Conservation (phyloP, 2,888 invertebrate genomes). For the Cephus sareptanus region DNA sequence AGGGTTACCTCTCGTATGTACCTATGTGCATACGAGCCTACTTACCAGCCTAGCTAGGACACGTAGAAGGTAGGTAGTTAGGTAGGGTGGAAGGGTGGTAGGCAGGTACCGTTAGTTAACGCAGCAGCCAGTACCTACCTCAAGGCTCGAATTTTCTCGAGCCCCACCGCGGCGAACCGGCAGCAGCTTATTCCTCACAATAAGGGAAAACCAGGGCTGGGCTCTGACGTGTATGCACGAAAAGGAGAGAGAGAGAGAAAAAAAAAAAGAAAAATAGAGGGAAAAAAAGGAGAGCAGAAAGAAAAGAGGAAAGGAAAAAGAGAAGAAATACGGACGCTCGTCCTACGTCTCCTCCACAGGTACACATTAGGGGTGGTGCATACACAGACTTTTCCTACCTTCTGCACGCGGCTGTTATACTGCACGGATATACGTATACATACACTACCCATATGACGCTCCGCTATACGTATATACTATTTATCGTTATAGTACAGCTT, state of each 20-base stretch:
- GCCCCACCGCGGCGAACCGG: constrained; percentile 13
- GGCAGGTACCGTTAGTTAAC: background rate
- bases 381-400: no score
- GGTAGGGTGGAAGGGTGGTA: background rate
- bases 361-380: no score
- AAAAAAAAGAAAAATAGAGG: constrained; percentile 3
- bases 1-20: background rate
- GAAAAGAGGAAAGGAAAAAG: constrained; percentile 9
- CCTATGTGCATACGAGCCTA: background rate
- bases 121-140: constrained; percentile 30
- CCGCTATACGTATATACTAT: no score
- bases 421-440: no score
- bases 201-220: constrained; percentile 41
- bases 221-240: no score
- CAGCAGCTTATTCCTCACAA: constrained; percentile 53
- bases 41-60: background rate
- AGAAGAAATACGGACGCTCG: constrained; percentile 16
- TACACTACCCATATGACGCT: no score
- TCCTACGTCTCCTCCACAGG: constrained; percentile 1
- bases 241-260: no score
- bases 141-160: constrained; percentile 51
- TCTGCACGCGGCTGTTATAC: no score
- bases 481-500: no score
- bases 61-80: background rate
- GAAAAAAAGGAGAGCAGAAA: constrained; percentile 12